Base-by-base conservation (phyloP, 1,140 invertebrate genomes). In the Amphibalanus amphitrite region DNA sequence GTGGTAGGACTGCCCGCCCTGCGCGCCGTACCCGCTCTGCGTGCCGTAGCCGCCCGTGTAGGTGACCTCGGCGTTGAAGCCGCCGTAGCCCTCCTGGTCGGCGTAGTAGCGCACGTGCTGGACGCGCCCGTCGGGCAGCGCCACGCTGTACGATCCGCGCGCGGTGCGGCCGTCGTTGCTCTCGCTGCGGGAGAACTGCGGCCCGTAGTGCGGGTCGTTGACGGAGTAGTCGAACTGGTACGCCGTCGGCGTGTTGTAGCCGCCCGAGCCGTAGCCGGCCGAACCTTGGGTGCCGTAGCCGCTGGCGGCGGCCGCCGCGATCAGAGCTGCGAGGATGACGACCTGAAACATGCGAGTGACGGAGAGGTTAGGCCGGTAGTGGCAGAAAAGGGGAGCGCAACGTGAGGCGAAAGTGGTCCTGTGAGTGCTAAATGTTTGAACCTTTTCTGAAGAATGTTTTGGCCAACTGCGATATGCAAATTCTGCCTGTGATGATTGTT, bases 91-190 rank as follows among this genome's bases (percentile, higher is more conserved):
- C 67, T 72, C 33, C 29, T 73, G 69, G 59, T 76, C 74, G 28
- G 74, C 75, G 29, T 73, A 71, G 64, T 76, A 76, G 40, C 74
- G 69, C 20, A 75, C 76, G 20, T 71, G 74, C 71, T 77, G 76
- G 69, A 73, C 70, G 30, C 76, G 74, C 20, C 76, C 76, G 70
- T 78, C 76, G 8, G 78, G 78, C 29, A 78, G 75, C 4, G 72
- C 72, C n/a, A 76, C 75, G 29, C 69, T 74, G 73, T 76, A 76
- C 13, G 69, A 69, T 20, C 75, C 75, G 15, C 69, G 69, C n/a
- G 72, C 74, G 69, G 72, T 71, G 72, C 72, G 72, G 67, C 75
- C 73, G 71, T 76, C 70, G 23, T 73, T 71, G 26, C 71, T 69
- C 69, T 76, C 75, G 10, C 67, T 47, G 28, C 76, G 75, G 28